A percentile compares a stretch with the other conserved stretches of the same genome.
Conservation (phyloP, 2,797 vertebrate species). For the Notoglanidium macrostoma region DNA sequence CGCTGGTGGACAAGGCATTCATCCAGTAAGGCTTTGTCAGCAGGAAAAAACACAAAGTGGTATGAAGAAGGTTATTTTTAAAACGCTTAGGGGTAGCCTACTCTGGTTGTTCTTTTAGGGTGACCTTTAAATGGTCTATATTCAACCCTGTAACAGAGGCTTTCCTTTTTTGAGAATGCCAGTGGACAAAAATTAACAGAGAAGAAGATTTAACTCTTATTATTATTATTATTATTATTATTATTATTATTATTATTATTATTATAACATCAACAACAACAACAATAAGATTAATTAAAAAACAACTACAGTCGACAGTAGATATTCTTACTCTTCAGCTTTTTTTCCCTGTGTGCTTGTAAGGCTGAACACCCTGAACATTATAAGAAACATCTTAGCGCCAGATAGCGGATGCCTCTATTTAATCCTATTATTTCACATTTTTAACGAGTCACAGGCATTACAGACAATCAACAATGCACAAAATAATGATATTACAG, state of each 20-base stretch:
- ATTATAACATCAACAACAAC: not conserved
- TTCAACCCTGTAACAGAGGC: not conserved
- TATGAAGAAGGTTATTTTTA: not conserved
- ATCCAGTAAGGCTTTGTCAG: not conserved
- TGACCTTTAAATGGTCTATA: not conserved
- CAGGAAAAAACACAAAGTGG: not conserved
- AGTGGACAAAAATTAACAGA: not conserved
- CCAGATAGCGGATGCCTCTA: not conserved
- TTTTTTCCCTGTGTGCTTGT: not conserved
- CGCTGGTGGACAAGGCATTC: not conserved
- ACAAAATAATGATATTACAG: not conserved
- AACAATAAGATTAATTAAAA: not conserved
- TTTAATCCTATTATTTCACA: not conserved
- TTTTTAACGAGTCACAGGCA: not conserved
- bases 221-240: not conserved
- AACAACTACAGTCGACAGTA: not conserved
- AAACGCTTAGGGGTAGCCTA: not conserved
- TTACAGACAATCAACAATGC: not conserved
- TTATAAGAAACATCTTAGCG: not conserved
- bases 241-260: not conserved
- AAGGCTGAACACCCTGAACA: not conserved
- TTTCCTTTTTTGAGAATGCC: not conserved
- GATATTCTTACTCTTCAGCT: not conserved
- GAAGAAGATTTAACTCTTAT: not conserved
- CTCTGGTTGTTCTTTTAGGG: not conserved